Base-by-base conservation (phyloP, 2,888 invertebrate genomes). In the Eulithis testata region DNA sequence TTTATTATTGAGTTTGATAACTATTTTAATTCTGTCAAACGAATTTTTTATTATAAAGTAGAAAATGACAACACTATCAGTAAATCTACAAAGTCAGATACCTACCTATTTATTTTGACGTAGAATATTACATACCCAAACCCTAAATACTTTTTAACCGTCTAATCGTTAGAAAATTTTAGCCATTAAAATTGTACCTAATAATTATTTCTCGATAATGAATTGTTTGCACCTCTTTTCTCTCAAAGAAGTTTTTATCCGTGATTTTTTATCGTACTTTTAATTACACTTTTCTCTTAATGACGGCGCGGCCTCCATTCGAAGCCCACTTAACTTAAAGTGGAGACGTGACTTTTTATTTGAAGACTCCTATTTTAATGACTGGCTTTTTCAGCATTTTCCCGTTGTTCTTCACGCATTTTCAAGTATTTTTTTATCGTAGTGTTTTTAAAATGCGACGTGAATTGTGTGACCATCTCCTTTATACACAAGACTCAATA, bases 281-380 rank as follows among this genome's bases (percentile, higher is more conserved):
- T 91, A 92, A 91, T 91, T 90, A 90, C 90, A 87, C 84, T 81
- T 85, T 83, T 80, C 78, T 83, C 84, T 83, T 91, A 91, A 91
- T 88, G 92, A 90, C 80, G 84, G 76, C 43, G 59, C 85, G 75
- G 79, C 85, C 79, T 80, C 87, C 82, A 86, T 88, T 88, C 85
- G 86, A 85, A 82, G 80, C 81, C 83, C 87, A 85, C 90, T 90
- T 83, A 81, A 81, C 73, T 78, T 81, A 80, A 83, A 87, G 82
- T 80, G 86, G 82, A 76, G 86, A 87, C 88, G 90, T 88, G 90
- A 88, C 89, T 89, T 87, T 80, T 86, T 85, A 84, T 85, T 85
- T 86, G 73, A 71, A 70, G 56, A 60, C 64, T 70, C 66, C 66
- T 68, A 69, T 72, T 73, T 73, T 73, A 73, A 73, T 69, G 76